Evolutionary conservation across 2,113 vertebrate species (phyloP), one percentile per base, ranked within the genome.

Genomic region (Crotalus viridis): DNA sequence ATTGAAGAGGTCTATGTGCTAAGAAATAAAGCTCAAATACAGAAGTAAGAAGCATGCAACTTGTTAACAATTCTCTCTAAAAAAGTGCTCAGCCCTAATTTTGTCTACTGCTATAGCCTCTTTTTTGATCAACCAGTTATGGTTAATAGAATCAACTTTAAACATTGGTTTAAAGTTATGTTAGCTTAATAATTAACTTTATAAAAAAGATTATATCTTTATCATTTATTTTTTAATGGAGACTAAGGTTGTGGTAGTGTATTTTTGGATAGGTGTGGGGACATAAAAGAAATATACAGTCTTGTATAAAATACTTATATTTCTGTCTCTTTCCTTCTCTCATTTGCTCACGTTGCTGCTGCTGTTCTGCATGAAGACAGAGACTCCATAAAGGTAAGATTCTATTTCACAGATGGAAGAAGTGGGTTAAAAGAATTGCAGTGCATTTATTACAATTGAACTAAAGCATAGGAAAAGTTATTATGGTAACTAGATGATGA

Each of bases 381-480:
- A 98, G 98, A 98, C 97, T 98, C 98, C 95, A 98, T 98, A 94
- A 98, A 98, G 98, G 98, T 98, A 98, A 95, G 98, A 95, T 93
- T 97, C 85, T 22, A 85, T 95, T 96, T 95, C 0, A 0, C 74
- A 95, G 28, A 24, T 94, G 10, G 61, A 94, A 94, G 91, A 33
- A 56, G 56, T 94, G 61, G 43, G 89, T 96, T 0, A 0, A 43
- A 91, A 88, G 85, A 91, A 48, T 61, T 93, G 33, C 0, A 0
- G 85, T 90, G 21, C 0, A 0, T 93, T 95, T 93, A 92, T 85
- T 94, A 51, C 88, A 85, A n/a, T 10, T 19, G 7, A 26, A 54
- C 24, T 13, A 12, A 33, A 88, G 7, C 51, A 22, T 10, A 87
- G 21, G 54, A 92, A 93, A 94, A 87, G 48, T 92, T 54, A 57